These are phyloP conservation scores for Athripsodes cinereus DNA, from an alignment of 2,888 invertebrate genomes.

Conservation along the genomic window DNA sequence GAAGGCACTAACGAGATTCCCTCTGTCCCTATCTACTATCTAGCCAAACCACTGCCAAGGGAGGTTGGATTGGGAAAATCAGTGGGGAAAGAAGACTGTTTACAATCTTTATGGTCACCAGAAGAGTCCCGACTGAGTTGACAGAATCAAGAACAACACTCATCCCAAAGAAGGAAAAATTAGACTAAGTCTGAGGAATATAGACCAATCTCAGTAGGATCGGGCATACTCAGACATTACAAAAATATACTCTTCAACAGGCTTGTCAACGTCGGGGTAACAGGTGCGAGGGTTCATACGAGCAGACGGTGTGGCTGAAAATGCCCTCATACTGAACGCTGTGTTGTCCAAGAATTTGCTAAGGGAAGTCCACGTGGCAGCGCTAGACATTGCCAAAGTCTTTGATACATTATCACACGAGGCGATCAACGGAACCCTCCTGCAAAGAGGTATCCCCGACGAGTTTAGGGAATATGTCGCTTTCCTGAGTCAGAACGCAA, in stretches of 20 bases:
- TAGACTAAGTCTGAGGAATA: not conserved
- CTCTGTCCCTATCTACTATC: no score
- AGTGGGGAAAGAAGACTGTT: not conserved
- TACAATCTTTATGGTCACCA: not conserved
- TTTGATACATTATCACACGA: conserved; percentile 35
- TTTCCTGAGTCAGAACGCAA: conserved; percentile 32
- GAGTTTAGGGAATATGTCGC: conserved; percentile 33
- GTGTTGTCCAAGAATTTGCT: conserved; percentile 26
- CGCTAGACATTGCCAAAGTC: conserved; percentile 39
- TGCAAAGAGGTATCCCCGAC: conserved; percentile 32
- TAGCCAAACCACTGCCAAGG: no score
- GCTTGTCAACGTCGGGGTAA: not conserved
- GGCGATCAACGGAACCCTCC: conserved; percentile 32
- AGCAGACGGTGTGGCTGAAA: conserved; percentile 35
- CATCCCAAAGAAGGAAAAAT: not conserved
- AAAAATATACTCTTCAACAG: conserved; percentile 25
- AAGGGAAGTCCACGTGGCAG: conserved; percentile 30
- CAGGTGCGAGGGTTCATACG: conserved; percentile 29
- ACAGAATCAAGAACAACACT: not conserved
- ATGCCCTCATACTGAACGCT: conserved; percentile 31
- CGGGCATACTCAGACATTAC: conserved; percentile 22
- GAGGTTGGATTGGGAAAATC: no score
- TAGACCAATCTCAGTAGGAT: conserved; percentile 16
- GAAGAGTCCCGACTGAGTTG: not conserved
- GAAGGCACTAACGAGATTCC: no score